These are phyloP conservation scores for Notothenia rossii DNA, from an alignment of 2,113 vertebrate species.

Conservation along the genomic window DNA sequence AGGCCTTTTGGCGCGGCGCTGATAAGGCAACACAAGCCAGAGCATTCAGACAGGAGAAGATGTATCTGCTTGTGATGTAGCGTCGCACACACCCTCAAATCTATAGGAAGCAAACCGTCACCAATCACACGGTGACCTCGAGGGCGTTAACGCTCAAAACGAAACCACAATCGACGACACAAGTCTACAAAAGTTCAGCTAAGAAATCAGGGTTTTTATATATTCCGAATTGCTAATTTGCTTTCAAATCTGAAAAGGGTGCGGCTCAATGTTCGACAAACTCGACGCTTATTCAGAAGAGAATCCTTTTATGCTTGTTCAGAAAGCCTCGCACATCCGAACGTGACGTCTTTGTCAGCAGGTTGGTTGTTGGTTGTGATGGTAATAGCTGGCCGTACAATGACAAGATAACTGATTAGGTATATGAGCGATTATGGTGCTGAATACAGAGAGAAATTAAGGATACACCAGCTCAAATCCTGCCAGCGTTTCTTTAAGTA, in stretches of 20 bases:
- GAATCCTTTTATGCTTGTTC: constrained; percentile 8
- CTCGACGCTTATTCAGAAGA: constrained; percentile 1
- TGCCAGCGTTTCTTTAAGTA: neutral
- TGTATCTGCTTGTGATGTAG: constrained; percentile 84
- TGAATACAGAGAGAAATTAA: constrained; percentile 1
- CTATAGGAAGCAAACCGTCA: constrained; percentile 72
- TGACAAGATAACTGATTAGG: constrained; percentile 46
- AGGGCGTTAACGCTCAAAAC: constrained; percentile 44
- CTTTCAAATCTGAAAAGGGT: constrained; percentile 6
- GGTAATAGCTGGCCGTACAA: constrained; percentile 27
- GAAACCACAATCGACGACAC: neutral
- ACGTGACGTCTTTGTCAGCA: constrained; percentile 46
- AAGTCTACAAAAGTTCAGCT: constrained; percentile 29
- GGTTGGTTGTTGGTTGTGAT: constrained; percentile 44
- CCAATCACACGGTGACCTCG: constrained; percentile 78
- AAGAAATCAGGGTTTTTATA: neutral
- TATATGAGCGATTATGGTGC: constrained; percentile 13
- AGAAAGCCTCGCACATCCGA: constrained; percentile 5
- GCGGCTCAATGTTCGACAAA: neutral
- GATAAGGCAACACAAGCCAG: constrained; percentile 73
- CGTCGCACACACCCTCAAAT: constrained; percentile 46
- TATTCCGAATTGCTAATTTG: constrained; percentile 7
- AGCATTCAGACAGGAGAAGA: constrained; percentile 78
- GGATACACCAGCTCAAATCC: neutral
- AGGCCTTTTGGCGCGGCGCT: constrained; percentile 63